Evolutionary conservation across 2,888 invertebrate species (phyloP), one percentile per base, ranked within the genome.

Genomic region (Drosophila emarginata): DNA sequence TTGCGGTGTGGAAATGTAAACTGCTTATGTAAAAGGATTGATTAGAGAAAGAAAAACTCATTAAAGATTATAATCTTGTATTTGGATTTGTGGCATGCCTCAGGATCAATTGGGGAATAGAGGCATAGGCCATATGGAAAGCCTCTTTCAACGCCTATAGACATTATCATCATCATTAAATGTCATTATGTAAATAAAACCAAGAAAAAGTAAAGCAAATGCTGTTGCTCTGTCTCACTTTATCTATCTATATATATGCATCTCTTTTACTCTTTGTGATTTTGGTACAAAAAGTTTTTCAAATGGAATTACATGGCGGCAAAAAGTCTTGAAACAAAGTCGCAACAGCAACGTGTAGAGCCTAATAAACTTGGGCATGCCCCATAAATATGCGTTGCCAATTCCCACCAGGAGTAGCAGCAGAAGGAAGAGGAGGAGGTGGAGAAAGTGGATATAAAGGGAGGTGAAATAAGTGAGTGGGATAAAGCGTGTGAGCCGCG

Each of bases 161-260:
- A 65, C 72, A 67, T 85, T 80, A 85, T 77, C 80, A 79, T 79
- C 76, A 77, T 79, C 83, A 81, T 81, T 81, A 81, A 85, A 85
- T 85, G 86, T 72, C 78, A 77, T 81, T 85, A 85, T 79, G 86
- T 76, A 72, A 86, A 81, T 80, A 82, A 80, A 83, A 76, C 45
- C 77, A 32, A 80, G 79, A 62, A 67, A 67, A 67, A 64, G 61
- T 80, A 81, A 81, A 63, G 73, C 62, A 62, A 56, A 64, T 58
- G 32, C 53, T 65, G 72, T 57, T 68, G 63, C 61, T 40, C 36
- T 9, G 57, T 62, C 51, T 58, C 63, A 61, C 63, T 11, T 4
- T 11, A 4, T 45, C 11, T 45, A 18, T 45, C 18, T 18, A 3
- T 32, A 7, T 32, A 32, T 32, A 9, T 32, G 32, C 32, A 32